Evolutionary conservation across 2,888 invertebrate species (phyloP).

Genomic region (Pimpla rufipes): DNA sequence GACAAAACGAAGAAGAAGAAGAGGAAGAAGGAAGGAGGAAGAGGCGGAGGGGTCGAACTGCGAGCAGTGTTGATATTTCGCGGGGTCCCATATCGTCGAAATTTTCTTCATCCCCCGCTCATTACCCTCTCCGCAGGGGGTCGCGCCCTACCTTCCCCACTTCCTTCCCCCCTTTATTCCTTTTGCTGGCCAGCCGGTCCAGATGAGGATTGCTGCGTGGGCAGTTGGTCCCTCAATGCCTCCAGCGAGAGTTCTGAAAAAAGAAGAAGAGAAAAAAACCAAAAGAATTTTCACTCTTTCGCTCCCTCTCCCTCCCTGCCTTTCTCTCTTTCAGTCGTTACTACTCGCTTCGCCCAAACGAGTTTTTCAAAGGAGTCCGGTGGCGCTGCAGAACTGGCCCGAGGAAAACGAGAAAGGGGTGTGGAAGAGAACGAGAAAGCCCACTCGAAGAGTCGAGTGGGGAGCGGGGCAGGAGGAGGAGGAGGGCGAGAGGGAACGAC

Average conservation of each 20-base stretch:
- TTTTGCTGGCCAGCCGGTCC: neutral
- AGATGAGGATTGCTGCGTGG: conserved; percentile 17
- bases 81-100: neutral
- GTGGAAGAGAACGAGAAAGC: conserved; percentile 39
- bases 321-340: conserved; percentile 30
- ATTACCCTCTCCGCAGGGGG: conserved; percentile 24
- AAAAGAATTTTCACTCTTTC: conserved; percentile 29
- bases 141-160: neutral
- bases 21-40: neutral
- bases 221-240: conserved; percentile 23
- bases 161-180: conserved; percentile 28
- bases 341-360: conserved; percentile 52
- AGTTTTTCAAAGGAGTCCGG: conserved; percentile 59
- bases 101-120: neutral
- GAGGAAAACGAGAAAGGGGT: conserved; percentile 53
- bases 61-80: conserved; percentile 3
- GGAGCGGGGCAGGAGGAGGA: conserved; percentile 12
- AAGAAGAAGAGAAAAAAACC: conserved; percentile 10
- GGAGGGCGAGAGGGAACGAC: conserved; percentile 29
- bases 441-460: conserved; percentile 46
- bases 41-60: neutral
- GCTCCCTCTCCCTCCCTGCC: conserved; percentile 19
- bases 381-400: conserved; percentile 33
- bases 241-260: conserved; percentile 23
- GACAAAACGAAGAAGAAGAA: conserved; percentile 8